phyloP scores from a whole-genome alignment of 1,140 invertebrate genomes.

The Heterodera carotae region DNA sequence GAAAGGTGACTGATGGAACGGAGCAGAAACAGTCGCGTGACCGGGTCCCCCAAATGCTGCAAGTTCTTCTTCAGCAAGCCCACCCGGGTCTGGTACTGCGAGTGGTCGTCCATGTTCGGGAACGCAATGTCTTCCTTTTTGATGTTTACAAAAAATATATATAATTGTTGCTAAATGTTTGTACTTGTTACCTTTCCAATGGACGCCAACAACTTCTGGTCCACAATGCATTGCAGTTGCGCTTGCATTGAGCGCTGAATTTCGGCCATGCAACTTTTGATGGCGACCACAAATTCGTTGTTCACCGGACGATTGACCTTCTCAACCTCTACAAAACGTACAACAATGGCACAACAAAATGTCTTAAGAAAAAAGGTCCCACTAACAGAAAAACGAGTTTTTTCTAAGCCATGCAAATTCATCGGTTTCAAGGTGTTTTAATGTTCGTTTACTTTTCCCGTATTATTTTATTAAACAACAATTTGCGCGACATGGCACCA shows the following conservation, averaged over 20 bases:
- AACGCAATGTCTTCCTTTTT: conserved; percentile 36
- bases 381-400: too few species aligned
- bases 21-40: conserved; percentile 8
- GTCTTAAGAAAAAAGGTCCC: conserved; percentile 8
- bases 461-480: too few species aligned
- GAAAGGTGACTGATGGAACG: conserved; percentile 37
- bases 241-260: conserved; percentile 30
- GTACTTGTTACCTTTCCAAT: conserved; percentile 25
- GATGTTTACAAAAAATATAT: not conserved
- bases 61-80: conserved; percentile 26
- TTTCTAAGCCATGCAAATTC: too few species aligned
- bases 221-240: conserved; percentile 23
- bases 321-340: conserved; percentile 30
- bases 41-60: conserved; percentile 21
- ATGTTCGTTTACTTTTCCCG: too few species aligned
- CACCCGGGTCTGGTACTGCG: conserved; percentile 32
- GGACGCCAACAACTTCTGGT: not conserved
- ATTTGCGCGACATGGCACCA: conserved; percentile 7
- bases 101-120: conserved; percentile 6
- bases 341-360: not conserved
- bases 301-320: conserved; percentile 28
- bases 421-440: too few species aligned
- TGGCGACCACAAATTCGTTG: conserved; percentile 28
- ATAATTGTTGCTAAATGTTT: conserved; percentile 25
- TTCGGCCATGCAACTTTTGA: conserved; percentile 33